A percentile compares a stretch with the other conserved stretches of the same genome.
phyloP scores from a whole-genome alignment of 37 sponge, comb jelly and placozoan species.

The Theonella swinhoei region DNA sequence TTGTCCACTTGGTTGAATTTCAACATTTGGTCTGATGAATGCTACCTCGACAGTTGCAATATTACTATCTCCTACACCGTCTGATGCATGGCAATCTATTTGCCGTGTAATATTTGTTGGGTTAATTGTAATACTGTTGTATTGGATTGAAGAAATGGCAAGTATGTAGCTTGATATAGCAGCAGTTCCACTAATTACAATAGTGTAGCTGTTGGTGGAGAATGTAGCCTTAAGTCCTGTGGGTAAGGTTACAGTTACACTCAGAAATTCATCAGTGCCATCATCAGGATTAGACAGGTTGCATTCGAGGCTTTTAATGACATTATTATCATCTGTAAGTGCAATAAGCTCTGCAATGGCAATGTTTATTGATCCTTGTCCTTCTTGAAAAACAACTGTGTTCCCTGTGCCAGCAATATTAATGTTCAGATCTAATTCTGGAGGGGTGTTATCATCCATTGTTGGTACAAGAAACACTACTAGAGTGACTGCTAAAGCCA shows the following conservation, averaged over 20 bases:
- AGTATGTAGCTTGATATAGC: conserved; percentile 10
- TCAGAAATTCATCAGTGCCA: conserved; percentile 9
- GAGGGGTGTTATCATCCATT: conserved; percentile 74
- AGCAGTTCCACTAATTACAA: conserved; percentile 38
- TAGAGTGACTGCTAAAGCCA: no score
- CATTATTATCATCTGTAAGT: conserved; percentile 54
- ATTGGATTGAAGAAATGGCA: conserved; percentile 29
- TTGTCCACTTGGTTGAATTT: no score
- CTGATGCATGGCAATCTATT: conserved; percentile 46
- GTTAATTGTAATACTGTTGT: conserved; percentile 41
- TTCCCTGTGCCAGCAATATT: not conserved
- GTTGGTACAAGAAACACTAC: no score
- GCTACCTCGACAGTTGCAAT: conserved; percentile 18
- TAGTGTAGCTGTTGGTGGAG: not conserved
- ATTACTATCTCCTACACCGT: conserved; percentile 29
- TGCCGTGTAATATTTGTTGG: conserved; percentile 24
- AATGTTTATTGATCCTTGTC: conserved; percentile 28
- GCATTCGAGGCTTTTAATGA: conserved; percentile 26
- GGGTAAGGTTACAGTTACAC: conserved; percentile 10
- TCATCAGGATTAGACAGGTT: conserved; percentile 41
- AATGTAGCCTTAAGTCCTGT: not conserved
- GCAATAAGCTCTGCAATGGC: conserved; percentile 13
- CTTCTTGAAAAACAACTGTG: conserved; percentile 30
- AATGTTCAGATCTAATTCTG: conserved; percentile 53
- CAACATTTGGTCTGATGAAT: conserved; percentile 1